These are phyloP conservation scores for Rhogogaster chlorosoma DNA, from an alignment of 2,888 invertebrate species.

Conservation along the genomic window DNA sequence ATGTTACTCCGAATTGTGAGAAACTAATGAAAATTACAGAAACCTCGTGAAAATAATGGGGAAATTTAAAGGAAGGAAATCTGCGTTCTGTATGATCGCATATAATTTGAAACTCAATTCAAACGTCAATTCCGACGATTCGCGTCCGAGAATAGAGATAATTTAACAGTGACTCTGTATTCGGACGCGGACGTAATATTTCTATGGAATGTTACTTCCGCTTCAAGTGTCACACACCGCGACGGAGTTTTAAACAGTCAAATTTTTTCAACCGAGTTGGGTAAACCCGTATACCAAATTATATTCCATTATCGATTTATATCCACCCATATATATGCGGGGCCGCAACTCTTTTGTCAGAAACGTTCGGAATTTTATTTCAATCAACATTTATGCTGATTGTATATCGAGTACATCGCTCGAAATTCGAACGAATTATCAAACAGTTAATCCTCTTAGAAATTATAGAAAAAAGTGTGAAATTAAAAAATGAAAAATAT, in stretches of 20 bases:
- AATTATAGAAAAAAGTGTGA: too few relatives aligned
- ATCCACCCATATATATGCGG: not conserved
- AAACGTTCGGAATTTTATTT: not conserved
- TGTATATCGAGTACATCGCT: not conserved
- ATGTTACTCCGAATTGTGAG: not conserved
- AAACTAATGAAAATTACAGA: not conserved
- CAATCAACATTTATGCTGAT: not conserved
- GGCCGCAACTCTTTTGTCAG: not conserved
- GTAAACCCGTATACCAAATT: not conserved
- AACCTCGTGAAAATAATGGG: not conserved
- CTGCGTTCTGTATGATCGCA: not conserved
- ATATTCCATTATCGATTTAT: not conserved
- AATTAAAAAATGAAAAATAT: too few relatives aligned
- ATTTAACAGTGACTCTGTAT: constrained; percentile 34
- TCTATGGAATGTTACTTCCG: not conserved
- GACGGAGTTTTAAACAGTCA: not conserved
- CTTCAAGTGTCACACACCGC: not conserved
- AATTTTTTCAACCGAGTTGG: too few relatives aligned
- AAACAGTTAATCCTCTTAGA: too few relatives aligned
- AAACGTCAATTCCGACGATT: not conserved
- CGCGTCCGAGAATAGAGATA: constrained; percentile 35
- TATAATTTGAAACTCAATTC: not conserved
- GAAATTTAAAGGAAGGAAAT: not conserved
- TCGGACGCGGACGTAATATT: not conserved
- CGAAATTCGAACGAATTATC: not conserved